Evolutionary conservation across 2,113 vertebrate genomes (phyloP).

Genomic region (Hippocampus abdominalis): DNA sequence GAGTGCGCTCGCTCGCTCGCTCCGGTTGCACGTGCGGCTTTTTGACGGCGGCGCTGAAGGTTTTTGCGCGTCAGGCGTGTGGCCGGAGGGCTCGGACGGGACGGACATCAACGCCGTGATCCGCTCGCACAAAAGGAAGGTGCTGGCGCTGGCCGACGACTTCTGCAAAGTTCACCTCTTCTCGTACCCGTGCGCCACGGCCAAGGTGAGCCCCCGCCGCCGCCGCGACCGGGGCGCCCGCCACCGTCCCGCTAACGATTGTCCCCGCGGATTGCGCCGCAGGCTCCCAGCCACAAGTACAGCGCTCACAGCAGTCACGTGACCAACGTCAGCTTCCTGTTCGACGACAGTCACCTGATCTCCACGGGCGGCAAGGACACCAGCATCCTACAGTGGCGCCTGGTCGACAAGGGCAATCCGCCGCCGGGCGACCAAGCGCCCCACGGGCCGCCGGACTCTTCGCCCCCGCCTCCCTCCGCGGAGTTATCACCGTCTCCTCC

Average conservation of each 20-base stretch:
- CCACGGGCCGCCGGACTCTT: constrained; percentile 14
- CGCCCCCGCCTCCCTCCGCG: constrained; percentile 41
- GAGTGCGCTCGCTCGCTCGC: constrained; percentile 43
- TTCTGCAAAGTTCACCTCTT: constrained; percentile 98
- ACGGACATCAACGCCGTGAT: constrained; percentile 97
- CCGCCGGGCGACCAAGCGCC: constrained; percentile 40
- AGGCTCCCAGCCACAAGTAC: constrained; percentile 98
- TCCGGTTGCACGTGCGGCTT: neutral
- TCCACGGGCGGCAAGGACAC: constrained; percentile 97
- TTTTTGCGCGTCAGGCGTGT: constrained; percentile 78
- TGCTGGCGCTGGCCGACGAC: constrained; percentile 94
- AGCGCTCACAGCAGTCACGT: constrained; percentile 98
- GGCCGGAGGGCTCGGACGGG: constrained; percentile 96
- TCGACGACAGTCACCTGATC: constrained; percentile 86
- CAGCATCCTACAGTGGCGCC: constrained; percentile 96
- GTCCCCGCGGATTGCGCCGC: constrained; percentile 2
- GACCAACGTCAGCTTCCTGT: constrained; percentile 95
- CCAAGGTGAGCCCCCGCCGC: constrained; percentile 81
- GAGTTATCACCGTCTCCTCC: constrained; percentile 50
- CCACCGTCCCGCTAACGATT: neutral
- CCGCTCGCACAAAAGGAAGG: constrained; percentile 88
- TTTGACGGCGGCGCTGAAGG: neutral
- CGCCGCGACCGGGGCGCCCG: accelerated
- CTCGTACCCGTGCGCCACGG: constrained; percentile 90
- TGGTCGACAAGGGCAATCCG: constrained; percentile 79